Base-by-base conservation (phyloP, 2,888 invertebrate species). In the Eristalinus sepulchralis region DNA sequence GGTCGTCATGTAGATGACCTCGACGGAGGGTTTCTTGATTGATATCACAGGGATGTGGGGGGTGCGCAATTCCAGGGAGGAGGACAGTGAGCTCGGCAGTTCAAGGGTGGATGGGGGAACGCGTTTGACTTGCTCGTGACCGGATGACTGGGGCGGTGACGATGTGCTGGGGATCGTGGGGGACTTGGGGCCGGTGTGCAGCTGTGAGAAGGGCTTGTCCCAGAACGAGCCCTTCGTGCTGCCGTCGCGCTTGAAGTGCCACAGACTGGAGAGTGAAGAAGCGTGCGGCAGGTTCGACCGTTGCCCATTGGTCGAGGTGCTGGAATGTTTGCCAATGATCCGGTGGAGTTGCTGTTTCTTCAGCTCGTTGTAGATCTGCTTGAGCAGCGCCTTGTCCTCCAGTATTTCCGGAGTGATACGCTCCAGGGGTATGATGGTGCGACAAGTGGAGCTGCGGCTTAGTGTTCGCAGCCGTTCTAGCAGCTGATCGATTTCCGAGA, bases 321-420 rank as follows among this genome's bases (percentile, higher is more conserved):
- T 88, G 88, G 90, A 90, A 90, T 91, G 90, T 89, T 88, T 89
- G 20, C 89, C 89, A 36, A 92, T 83, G 55, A 90, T 89, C 5
- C 91, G 90, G 83, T 92, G 91, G 2, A 92, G 83, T 77, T 92
- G 92, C 68, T 92, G 91, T 72, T 92, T 91, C 47, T 92, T 92
- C 13, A 92, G 89, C 36, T 89, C 88, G 62, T 90, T 91, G 77
- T 92, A 92, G 3, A 92, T 90, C 81, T 90, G 90, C 34, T 96
- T 96, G 71, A 97, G 93, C 31, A 96, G 93, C 90, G 95, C 95
- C 89, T 96, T 94, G 91, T 97, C 95, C 10, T 95, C 95, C 71
- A 97, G 92, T 68, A 97, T 93, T 89, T 96, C 95, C 71, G 95
- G 95, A 88, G 96, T 95, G 78, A 96, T 95, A 91, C 94, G 94